Conservation (phyloP, 1,140 invertebrate genomes). For the Eriocheir sinensis region DNA sequence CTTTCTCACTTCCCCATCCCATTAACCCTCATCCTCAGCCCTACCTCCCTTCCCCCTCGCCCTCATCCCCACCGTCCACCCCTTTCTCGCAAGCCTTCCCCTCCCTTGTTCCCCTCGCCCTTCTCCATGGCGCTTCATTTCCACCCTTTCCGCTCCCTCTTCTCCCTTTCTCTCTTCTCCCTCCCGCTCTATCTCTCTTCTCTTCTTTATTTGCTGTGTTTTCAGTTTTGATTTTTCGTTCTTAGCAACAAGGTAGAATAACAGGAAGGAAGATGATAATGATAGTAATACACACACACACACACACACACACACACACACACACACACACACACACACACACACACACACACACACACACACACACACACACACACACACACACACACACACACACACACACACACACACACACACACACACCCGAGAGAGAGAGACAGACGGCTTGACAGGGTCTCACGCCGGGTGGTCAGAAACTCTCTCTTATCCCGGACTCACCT, state of each 20-base stretch:
- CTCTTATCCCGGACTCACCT: neutral
- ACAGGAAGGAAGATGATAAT: too few relatives aligned
- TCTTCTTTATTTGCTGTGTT: neutral
- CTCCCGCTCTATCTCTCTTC: too few relatives aligned
- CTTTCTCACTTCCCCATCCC: too few relatives aligned
- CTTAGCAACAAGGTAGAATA: too few relatives aligned
- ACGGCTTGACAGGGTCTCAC: slow-evolving; percentile 80
- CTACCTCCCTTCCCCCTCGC: neutral
- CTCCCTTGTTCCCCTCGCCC: neutral
- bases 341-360: slow-evolving; percentile 39
- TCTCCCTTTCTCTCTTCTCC: too few relatives aligned
- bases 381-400: slow-evolving; percentile 52
- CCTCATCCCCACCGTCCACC: neutral
- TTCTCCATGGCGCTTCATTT: too few relatives aligned
- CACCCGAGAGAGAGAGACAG: neutral
- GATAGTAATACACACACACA: slow-evolving; percentile 4
- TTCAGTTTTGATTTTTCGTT: neutral
- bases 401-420: slow-evolving; percentile 7
- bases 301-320: slow-evolving; percentile 36
- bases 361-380: slow-evolving; percentile 51
- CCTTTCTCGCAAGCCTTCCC: neutral
- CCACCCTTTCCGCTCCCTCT: too few relatives aligned
- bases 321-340: slow-evolving; percentile 11
- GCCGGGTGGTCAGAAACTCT: slow-evolving; percentile 79
- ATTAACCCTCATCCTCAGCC: too few relatives aligned